These are phyloP conservation scores for Rhinichthys osculus DNA, from an alignment of 2,797 vertebrate species.

Conservation along the genomic window DNA sequence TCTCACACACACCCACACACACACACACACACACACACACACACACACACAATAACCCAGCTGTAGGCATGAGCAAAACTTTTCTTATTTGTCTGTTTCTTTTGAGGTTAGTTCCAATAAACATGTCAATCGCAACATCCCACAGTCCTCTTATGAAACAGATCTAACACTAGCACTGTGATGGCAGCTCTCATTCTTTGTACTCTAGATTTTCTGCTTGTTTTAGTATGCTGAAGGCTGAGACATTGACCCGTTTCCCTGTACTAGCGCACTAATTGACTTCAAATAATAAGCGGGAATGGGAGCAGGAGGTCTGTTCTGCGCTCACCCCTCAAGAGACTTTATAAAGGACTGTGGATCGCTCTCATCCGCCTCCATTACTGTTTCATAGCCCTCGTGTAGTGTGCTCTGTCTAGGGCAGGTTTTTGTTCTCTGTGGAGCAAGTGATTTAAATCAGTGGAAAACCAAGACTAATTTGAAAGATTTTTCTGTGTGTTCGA, in stretches of 20 bases:
- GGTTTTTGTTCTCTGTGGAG: conserved; percentile 10
- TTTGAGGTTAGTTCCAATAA: neutral
- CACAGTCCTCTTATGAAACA: neutral
- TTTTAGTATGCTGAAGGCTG: conserved; percentile 28
- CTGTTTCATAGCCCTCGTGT: conserved; percentile 25
- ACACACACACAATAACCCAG: neutral
- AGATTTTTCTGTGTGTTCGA: conserved; percentile 37
- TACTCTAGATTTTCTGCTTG: conserved; percentile 15
- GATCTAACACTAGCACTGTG: neutral
- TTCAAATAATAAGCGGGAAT: conserved; percentile 47
- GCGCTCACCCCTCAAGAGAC: conserved; percentile 20
- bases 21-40: neutral
- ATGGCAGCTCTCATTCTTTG: neutral
- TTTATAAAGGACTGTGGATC: conserved; percentile 12
- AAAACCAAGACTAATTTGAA: conserved; percentile 33
- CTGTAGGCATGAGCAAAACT: neutral
- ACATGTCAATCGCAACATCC: neutral
- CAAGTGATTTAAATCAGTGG: neutral
- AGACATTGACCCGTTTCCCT: conserved; percentile 48
- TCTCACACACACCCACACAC: too few species aligned
- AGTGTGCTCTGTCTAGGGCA: neutral
- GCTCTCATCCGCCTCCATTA: conserved; percentile 33
- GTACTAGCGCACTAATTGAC: conserved; percentile 50
- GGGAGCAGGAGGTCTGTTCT: conserved; percentile 4
- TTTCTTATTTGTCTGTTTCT: conserved; percentile 20